Evolutionary conservation across 2,113 vertebrate genomes (phyloP), one percentile per base, ranked within the genome.

Genomic region (Vicugna pacos): DNA sequence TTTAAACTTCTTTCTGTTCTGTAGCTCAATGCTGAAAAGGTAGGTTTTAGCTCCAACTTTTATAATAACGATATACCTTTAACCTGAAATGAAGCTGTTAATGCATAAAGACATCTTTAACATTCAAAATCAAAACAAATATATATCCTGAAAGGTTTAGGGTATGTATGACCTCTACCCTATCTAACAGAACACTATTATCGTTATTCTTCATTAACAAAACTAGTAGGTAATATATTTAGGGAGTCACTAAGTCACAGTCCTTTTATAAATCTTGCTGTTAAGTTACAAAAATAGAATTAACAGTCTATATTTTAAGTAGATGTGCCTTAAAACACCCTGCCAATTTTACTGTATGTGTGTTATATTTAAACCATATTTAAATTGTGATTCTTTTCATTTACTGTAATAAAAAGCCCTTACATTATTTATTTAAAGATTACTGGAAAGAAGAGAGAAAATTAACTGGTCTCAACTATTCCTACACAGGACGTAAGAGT

Each of bases 1-100:
- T 87, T 96, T 81, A 95, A 96, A 46, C 1, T 76, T 16, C 3
- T 93, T 91, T 81, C 24, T 73, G 14, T 91, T 94, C 24, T 93
- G 9, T 83, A 54, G 24, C 2, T 77, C 77, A 77, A 3, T 60
- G 28, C 5, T 60, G 38, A 70, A 83, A 96, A 80, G 17, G 28
- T 20, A 80, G 0, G 8, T 30, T 32, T 96, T 88, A 86, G 20
- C 1, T 72, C 14, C 20, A 89, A 54, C 20, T 94, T 97, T 94
- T 81, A 77, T 85, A 73, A 60, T 28, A 80, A 84, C 69, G 60
- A 32, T 76, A 50, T 50, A 14, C 11, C 56, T 96, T 94, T 54
- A 94, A 79, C 2, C 17, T 80, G 19, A 90, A 92, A 87, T 79
- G 3, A 93, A 94, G 30, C 6, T 64, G 6, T 52, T 70, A 80